Evolutionary conservation across 2,888 invertebrate genomes (phyloP).

Genomic region (Drosophila emarginata): DNA sequence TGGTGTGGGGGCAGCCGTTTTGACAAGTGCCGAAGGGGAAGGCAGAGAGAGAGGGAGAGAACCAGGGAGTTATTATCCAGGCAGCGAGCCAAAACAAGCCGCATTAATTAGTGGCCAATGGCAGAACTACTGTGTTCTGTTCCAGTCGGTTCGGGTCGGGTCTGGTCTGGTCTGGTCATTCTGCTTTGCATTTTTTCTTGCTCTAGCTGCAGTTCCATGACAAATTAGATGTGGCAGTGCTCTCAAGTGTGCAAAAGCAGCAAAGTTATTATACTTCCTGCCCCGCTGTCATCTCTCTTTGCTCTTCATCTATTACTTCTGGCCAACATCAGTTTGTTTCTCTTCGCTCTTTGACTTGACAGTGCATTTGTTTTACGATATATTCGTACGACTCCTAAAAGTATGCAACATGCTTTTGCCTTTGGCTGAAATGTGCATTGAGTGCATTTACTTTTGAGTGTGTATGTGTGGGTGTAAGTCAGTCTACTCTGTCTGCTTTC

Average conservation of each 20-base stretch:
- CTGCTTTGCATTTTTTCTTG: constrained; percentile 43
- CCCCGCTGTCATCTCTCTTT: not conserved
- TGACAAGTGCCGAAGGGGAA: constrained; percentile 19
- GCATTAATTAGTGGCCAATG: constrained; percentile 76
- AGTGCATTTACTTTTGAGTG: constrained; percentile 51
- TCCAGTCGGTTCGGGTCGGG: constrained; percentile 25
- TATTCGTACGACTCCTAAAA: constrained; percentile 46
- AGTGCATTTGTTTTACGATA: constrained; percentile 63
- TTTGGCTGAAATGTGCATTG: constrained; percentile 66
- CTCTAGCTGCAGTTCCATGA: constrained; percentile 53
- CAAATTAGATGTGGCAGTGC: constrained; percentile 67
- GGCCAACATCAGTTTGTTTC: too few relatives aligned
- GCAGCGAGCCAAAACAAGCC: constrained; percentile 61
- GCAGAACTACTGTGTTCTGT: constrained; percentile 36
- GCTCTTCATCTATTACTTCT: too few relatives aligned
- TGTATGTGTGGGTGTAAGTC: constrained; percentile 12
- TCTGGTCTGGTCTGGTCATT: constrained; percentile 6
- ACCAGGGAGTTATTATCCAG: constrained; percentile 34
- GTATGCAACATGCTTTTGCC: constrained; percentile 52
- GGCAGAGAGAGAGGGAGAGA: not conserved
- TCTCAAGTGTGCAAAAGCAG: constrained; percentile 59
- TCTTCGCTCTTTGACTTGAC: constrained; percentile 6
- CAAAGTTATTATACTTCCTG: constrained; percentile 56
- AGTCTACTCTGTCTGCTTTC: not conserved
- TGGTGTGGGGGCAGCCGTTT: not conserved